Evolutionary conservation across 2,888 invertebrate species (phyloP), one percentile per base, ranked within the genome.

Genomic region (Mesoligia furuncula): DNA sequence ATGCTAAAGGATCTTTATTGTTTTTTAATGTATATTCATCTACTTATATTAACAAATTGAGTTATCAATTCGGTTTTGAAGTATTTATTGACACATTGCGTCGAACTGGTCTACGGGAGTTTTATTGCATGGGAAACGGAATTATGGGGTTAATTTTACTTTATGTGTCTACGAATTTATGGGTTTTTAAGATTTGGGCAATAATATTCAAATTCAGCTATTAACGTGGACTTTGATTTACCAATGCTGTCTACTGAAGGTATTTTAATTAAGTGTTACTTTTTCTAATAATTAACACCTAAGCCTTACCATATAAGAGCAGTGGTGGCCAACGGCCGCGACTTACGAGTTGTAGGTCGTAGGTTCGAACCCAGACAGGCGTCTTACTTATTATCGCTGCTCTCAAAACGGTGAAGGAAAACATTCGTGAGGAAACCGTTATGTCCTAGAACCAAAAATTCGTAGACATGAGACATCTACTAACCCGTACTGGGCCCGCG

Each of bases 191-290:
- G 27, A 68, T 75, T 77, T 67, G 36, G 71, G 69, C 72, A 70
- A 73, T 77, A 73, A 72, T 64, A 85, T 84, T 83, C n/a, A 77
- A 81, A 86, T 84, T 71, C 39, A 75, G 67, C 57, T 59, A 83
- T 86, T 75, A 84, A 73, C 72, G 48, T 75, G 80, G 59, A 84
- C 78, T 78, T 83, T 69, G 59, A 81, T 83, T 68, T 78, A 84
- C 39, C 31, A 36, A 31, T 59, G 62, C 17, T 65, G 45, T 61
- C 36, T 1, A 54, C 3, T 76, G 0, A 45, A 39, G 20, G 51
- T 48, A 61, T 59, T 15, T 81, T 81, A 59, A 80, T 75, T 65
- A 59, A 0, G 36, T 65, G 51, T 79, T 24, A 17, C 13, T 42
- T 51, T 62, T 66, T 59, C 6, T 11, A 13, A 42, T 42, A 57